Conservation (phyloP, 2,888 invertebrate genomes). For the Agelastica alni region DNA sequence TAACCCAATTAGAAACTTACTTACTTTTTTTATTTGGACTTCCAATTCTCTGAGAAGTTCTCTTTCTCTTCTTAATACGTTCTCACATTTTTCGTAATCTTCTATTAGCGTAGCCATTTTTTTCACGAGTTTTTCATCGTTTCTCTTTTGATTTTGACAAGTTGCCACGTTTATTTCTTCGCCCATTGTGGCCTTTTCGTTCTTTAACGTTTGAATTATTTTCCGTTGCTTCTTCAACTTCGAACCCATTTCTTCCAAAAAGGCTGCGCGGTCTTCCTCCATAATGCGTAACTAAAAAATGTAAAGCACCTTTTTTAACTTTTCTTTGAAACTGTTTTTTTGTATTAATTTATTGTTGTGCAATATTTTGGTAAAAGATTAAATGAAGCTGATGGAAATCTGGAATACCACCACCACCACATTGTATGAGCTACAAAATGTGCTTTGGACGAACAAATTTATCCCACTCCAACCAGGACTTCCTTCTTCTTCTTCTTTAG, state of each 20-base stretch:
- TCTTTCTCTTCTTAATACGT: constrained; percentile 50
- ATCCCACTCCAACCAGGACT: too few relatives aligned
- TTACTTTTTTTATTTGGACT: constrained; percentile 56
- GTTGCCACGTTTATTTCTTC: constrained; percentile 65
- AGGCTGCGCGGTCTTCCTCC: constrained; percentile 77
- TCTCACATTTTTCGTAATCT: constrained; percentile 60
- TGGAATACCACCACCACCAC: too few relatives aligned
- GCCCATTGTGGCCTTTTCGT: constrained; percentile 67
- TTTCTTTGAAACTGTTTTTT: too few relatives aligned
- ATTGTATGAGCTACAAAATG: too few relatives aligned
- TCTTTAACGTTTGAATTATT: constrained; percentile 64
- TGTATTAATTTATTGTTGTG: too few relatives aligned
- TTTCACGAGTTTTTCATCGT: constrained; percentile 60
- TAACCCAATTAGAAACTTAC: background rate
- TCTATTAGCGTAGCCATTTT: constrained; percentile 61
- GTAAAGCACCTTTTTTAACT: too few relatives aligned
- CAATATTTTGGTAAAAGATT: too few relatives aligned
- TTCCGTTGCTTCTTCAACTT: constrained; percentile 67
- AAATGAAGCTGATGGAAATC: too few relatives aligned
- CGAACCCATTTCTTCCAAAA: constrained; percentile 70
- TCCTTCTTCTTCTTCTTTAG: too few relatives aligned
- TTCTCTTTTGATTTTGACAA: constrained; percentile 62
- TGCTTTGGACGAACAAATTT: too few relatives aligned
- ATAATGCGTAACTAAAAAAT: constrained; percentile 74
- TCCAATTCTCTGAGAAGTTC: constrained; percentile 58